Base-by-base conservation (phyloP, 2,888 invertebrate genomes). In the Pseudococcus longispinus region DNA sequence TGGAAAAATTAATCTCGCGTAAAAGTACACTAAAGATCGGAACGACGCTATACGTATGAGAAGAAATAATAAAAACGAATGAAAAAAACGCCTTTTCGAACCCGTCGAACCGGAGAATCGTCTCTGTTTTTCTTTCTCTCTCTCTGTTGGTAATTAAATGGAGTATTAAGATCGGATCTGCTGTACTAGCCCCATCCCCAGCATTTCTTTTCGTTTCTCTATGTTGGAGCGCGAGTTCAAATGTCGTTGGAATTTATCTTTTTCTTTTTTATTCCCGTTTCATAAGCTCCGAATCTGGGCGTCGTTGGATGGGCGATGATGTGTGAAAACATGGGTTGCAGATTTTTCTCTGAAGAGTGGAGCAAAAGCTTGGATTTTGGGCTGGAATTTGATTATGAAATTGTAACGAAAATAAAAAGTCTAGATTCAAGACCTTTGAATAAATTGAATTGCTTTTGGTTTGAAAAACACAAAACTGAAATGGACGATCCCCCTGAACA, bases 1-100 rank as follows among this genome's bases (percentile, higher is more conserved):
- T 60, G 60, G 70, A 70, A 70, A 70, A 70, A 70, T 70, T 70
- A 70, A 70, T 70, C 70, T 70, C 29, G 70, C 70, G 70, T 70
- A 29, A 70, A 70, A 29, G 70, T 70, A 65, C 70, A 5, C 26
- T 70, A 70, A 29, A 29, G 70, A 70, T 60, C 60, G 60, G 11
- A 60, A 23, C 60, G 60, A 60, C 13, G 60, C 60, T 60, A 11
- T 51, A 60, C 23, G 60, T 60, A 23, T 15, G 23, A 60, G 60
- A 23, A 20, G 60, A 60, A 23, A 60, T 18, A 55, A 15, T 23
- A 23, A 20, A 13, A 23, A 9, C 8, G 23, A 23, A 60, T 37
- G 15, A 23, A 23, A 60, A 23, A 55, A 60, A 60, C 9, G 9
- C 23, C 13, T 60, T 60, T 60, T 60, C 23, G 60, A 60, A 60